Base-by-base conservation (phyloP, 2,888 invertebrate genomes). In the Latheticus oryzae region DNA sequence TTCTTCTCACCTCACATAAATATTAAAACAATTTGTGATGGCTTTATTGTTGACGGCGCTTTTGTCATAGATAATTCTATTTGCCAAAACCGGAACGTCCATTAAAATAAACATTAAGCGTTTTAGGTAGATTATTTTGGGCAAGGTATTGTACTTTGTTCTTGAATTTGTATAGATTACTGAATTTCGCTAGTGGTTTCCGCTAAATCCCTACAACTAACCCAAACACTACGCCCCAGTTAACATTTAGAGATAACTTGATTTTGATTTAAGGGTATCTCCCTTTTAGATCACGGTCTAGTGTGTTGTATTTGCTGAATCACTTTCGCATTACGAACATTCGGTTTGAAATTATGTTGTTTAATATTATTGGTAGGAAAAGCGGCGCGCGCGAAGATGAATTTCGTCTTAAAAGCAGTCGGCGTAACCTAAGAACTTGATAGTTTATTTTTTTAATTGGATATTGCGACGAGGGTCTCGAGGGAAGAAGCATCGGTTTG, bases 401-500 rank as follows among this genome's bases (percentile, higher is more conserved):
- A 45, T 33, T 37, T 33, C 21, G 57, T 56, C 53, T 59, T 66
- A 28, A 65, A 63, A 63, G 63, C 60, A 50, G 54, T 23, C 43
- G 26, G 55, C 54, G 73, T 70, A 72, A 73, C 68, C 69, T 62
- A 64, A 73, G 65, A 72, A 64, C 67, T 70, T 73, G 70, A 74
- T 73, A 73, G 74, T 73, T 75, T 70, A 71, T 70, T 72, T 75
- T 73, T 76, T 74, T 75, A 76, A 76, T 76, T 75, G 74, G 72
- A 72, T 73, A 70, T 72, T 61, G 62, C 64, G 61, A 63, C 64
- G 61, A 51, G 63, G 56, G 62, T 60, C 63, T 57, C 58, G 38
- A 58, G 61, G 57, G 65, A 63, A 58, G 64, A 61, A 57, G 56
- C 58, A 61, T 64, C 61, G 57, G 70, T 70, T 70, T 64, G 67